Evolutionary conservation across 2,888 invertebrate genomes (phyloP).

Genomic region (Mesoligia furuncula): DNA sequence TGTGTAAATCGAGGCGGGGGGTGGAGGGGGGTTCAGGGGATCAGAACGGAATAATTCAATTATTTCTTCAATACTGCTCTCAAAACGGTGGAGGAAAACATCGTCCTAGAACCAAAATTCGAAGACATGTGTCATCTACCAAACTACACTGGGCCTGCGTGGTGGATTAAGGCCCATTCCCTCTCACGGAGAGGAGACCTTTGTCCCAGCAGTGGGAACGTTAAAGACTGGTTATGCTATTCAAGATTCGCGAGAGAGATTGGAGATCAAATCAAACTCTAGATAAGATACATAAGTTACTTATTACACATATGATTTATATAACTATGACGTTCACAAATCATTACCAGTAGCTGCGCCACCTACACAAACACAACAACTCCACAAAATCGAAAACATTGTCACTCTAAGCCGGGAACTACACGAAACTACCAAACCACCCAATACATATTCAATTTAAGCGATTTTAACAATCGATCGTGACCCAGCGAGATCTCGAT

Average conservation of each 20-base stretch:
- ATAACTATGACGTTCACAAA: background rate
- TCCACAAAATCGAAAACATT: conserved; percentile 36
- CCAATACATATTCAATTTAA: conserved; percentile 68
- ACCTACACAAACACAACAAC: conserved; percentile 36
- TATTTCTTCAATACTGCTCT: background rate
- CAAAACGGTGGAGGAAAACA: background rate
- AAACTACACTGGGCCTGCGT: background rate
- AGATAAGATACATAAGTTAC: background rate
- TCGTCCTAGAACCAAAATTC: background rate
- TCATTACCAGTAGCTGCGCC: background rate
- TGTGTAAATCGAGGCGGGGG: too few species aligned
- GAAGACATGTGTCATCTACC: background rate
- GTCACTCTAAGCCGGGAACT: conserved; percentile 59
- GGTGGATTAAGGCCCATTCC: background rate
- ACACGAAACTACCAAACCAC: conserved; percentile 51
- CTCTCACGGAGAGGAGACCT: background rate
- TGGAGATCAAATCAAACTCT: background rate
- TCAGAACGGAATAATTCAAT: too few species aligned
- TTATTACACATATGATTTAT: background rate
- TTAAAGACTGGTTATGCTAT: background rate
- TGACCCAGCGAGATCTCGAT: conserved; percentile 80
- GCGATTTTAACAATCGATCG: conserved; percentile 77
- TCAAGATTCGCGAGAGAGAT: background rate
- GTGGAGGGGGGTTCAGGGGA: too few species aligned
- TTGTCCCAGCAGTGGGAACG: background rate